phyloP scores from a whole-genome alignment of 2,113 vertebrate genomes.

The Stegostoma tigrinum region DNA sequence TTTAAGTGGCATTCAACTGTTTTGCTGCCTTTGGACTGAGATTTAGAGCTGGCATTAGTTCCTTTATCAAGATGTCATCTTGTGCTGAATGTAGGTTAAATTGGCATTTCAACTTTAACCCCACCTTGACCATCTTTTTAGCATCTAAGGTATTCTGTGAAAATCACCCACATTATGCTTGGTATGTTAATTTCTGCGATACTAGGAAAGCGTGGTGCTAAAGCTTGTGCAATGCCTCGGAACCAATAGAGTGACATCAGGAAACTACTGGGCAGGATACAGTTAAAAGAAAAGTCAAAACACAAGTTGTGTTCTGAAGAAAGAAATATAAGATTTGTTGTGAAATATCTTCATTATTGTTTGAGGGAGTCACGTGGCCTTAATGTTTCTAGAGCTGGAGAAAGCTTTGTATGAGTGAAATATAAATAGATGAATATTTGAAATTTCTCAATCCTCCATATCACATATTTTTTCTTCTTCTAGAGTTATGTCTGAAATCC shows the following conservation, averaged over 20 bases:
- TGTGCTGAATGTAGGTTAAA: background rate
- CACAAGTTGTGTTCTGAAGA: background rate
- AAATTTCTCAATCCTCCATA: background rate
- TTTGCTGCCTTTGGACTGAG: background rate
- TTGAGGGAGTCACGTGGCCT: slow-evolving; percentile 17
- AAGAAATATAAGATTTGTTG: slow-evolving; percentile 10
- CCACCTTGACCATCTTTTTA: background rate
- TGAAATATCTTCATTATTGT: background rate
- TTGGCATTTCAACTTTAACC: background rate
- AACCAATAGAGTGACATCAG: background rate
- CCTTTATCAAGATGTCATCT: background rate
- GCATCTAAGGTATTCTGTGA: too few relatives aligned
- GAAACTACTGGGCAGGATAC: background rate
- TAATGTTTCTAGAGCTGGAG: background rate
- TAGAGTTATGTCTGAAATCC: slow-evolving; percentile 34
- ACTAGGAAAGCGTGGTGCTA: background rate
- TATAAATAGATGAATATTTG: slow-evolving; percentile 26
- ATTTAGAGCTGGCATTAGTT: background rate
- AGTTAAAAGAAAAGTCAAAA: background rate
- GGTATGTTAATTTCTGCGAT: background rate
- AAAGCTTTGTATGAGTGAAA: slow-evolving; percentile 12
- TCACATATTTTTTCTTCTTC: background rate
- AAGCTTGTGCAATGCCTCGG: background rate
- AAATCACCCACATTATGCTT: background rate
- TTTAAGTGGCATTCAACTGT: background rate